Conservation (phyloP, 1,140 invertebrate species). For the Atta texana region DNA sequence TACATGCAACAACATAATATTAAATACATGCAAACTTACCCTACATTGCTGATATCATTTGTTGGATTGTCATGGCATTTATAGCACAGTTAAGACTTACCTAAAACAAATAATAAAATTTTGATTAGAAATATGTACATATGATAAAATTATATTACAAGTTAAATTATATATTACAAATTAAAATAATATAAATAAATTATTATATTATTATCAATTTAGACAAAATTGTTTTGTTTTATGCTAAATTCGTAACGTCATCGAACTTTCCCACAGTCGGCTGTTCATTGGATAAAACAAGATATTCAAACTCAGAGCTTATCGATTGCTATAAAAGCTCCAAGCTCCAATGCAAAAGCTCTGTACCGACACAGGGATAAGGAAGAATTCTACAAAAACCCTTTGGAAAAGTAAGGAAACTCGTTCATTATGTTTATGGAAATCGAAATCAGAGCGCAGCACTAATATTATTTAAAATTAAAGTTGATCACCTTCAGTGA, state of each 20-base stretch:
- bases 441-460: conserved; percentile 49
- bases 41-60: neutral
- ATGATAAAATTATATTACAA: neutral
- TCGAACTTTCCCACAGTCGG: conserved; percentile 47
- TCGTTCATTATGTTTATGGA: neutral
- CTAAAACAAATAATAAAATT: conserved; percentile 59
- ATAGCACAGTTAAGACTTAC: conserved; percentile 54
- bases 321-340: conserved; percentile 47
- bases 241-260: neutral
- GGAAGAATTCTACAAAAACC: conserved; percentile 51
- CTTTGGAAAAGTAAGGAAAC: conserved; percentile 12
- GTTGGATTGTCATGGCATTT: neutral
- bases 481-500: neutral
- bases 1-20: neutral
- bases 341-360: conserved; percentile 11
- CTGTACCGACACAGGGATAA: conserved; percentile 58
- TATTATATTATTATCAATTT: neutral
- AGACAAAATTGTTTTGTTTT: neutral
- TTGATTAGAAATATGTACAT: neutral
- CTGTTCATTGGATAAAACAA: conserved; percentile 11
- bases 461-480: neutral
- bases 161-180: too few species aligned
- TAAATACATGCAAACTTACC: conserved; percentile 23
- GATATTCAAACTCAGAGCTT: conserved; percentile 20
- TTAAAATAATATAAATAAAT: neutral